These are phyloP conservation scores for Xyrichtys novacula DNA, from an alignment of 2,797 vertebrate genomes.

Conservation along the genomic window DNA sequence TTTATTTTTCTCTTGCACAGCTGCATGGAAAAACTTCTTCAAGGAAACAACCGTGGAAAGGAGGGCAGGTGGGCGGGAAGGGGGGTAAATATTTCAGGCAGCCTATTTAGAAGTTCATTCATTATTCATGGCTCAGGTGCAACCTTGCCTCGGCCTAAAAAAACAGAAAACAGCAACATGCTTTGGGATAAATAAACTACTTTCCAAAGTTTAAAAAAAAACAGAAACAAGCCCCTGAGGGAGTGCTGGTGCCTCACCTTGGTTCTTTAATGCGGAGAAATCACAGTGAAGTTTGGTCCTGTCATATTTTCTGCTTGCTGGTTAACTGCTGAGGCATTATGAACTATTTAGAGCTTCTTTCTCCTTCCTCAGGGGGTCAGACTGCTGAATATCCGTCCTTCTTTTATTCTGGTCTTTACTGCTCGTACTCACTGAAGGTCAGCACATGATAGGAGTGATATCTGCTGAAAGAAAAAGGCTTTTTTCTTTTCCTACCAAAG, in stretches of 20 bases:
- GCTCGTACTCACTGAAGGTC: not conserved
- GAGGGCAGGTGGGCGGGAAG: constrained; percentile 39
- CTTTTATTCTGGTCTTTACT: not conserved
- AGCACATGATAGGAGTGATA: no score
- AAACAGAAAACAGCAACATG: constrained; percentile 29
- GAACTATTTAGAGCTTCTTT: constrained; percentile 1
- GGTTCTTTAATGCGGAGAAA: not conserved
- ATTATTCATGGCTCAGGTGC: constrained; percentile 70
- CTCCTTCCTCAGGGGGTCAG: not conserved
- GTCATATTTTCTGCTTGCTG: not conserved
- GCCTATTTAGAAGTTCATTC: constrained; percentile 54
- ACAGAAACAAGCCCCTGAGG: not conserved
- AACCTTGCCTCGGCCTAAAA: constrained; percentile 37
- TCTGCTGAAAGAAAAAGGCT: no score
- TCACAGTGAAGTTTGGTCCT: not conserved
- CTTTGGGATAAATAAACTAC: constrained; percentile 36
- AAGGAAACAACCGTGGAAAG: constrained; percentile 45
- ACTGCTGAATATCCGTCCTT: not conserved
- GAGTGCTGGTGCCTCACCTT: not conserved
- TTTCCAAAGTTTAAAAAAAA: not conserved
- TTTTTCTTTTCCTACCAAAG: no score
- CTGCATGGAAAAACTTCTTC: constrained; percentile 37
- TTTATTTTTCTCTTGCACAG: constrained; percentile 13
- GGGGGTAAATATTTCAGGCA: constrained; percentile 61
- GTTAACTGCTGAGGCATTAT: constrained; percentile 10